Conservation (phyloP, 2,797 vertebrate species). For the Onychomys torridus region DNA sequence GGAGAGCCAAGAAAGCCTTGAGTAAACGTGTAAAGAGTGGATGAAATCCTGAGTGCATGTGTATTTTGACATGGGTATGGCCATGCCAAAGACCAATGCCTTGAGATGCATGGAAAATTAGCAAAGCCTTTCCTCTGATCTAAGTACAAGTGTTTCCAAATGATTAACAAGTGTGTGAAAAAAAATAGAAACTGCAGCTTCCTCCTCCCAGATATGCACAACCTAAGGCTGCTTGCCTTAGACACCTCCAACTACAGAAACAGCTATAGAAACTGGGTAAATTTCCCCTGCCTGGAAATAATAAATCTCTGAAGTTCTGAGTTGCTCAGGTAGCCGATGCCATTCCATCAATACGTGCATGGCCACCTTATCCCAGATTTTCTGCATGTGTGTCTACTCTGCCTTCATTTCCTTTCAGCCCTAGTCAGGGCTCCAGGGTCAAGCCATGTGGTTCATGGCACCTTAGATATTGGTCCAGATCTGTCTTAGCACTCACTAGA, state of each 20-base stretch:
- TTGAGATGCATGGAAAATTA: neutral
- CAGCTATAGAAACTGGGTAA: too few relatives aligned
- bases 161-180: neutral
- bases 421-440: neutral
- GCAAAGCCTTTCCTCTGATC: neutral
- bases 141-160: neutral
- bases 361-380: neutral
- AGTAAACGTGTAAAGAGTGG: neutral
- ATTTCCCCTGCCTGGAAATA: neutral
- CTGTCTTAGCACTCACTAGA: neutral
- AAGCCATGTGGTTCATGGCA: neutral
- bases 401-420: neutral
- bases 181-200: neutral
- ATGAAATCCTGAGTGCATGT: too few relatives aligned
- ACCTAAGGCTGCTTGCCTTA: neutral
- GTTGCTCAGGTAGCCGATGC: too few relatives aligned
- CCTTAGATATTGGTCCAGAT: neutral
- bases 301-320: neutral
- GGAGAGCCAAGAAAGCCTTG: too few relatives aligned
- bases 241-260: neutral
- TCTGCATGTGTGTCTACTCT: neutral
- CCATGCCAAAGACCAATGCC: neutral
- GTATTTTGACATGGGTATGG: neutral
- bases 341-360: neutral
- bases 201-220: neutral